These are phyloP conservation scores for Lasioglossum pauxillum DNA, from an alignment of 2,888 invertebrate genomes.

Conservation along the genomic window DNA sequence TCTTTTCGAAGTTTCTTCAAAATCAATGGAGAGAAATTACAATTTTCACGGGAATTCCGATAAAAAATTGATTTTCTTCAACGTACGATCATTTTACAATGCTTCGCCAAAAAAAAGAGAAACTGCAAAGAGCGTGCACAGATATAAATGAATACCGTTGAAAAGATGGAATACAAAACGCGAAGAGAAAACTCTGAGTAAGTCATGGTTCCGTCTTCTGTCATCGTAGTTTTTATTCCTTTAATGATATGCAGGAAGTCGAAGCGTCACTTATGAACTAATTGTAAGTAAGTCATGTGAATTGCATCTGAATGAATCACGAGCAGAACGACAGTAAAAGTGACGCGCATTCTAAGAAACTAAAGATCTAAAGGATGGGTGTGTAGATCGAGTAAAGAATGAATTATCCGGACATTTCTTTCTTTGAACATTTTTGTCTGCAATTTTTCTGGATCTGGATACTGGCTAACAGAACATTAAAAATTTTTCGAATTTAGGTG, in stretches of 20 bases:
- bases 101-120: not conserved
- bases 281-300: slow-evolving; percentile 27
- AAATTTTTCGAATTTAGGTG: not conserved
- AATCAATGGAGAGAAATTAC: not conserved
- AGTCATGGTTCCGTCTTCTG: not conserved
- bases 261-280: slow-evolving; percentile 18
- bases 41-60: not conserved
- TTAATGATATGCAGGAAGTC: slow-evolving; percentile 6
- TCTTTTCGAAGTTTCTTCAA: not conserved
- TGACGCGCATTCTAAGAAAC: slow-evolving; percentile 32
- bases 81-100: not conserved
- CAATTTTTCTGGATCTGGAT: not conserved
- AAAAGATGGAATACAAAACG: not conserved
- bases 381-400: not conserved
- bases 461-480: not conserved
- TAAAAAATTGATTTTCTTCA: not conserved
- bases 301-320: slow-evolving; percentile 49
- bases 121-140: not conserved
- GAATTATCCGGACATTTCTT: not conserved
- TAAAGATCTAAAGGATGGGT: not conserved
- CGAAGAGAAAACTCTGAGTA: not conserved
- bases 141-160: not conserved
- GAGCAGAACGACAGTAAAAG: slow-evolving; percentile 8
- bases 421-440: not conserved
- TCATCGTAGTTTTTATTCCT: slow-evolving; percentile 4